phyloP scores from a whole-genome alignment of 2,797 vertebrate species.

The Hippoglossus hippoglossus region DNA sequence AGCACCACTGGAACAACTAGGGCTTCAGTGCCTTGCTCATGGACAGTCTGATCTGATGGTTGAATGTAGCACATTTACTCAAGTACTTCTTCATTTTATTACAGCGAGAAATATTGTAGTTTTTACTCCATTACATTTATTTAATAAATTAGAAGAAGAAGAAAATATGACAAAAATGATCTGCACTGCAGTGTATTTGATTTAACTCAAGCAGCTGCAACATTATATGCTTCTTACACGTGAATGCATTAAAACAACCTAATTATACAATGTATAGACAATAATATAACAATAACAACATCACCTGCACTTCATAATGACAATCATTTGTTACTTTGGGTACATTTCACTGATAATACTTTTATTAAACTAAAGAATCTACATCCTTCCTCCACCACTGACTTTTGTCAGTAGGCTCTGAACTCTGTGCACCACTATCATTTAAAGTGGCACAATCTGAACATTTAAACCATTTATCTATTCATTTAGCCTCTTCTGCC shows the following conservation, averaged over 20 bases:
- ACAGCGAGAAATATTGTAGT: background rate
- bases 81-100: background rate
- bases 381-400: too few species aligned
- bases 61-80: background rate
- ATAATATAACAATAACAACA: background rate
- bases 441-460: too few species aligned
- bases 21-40: background rate
- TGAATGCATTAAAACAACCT: background rate
- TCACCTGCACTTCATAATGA: background rate
- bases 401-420: too few species aligned
- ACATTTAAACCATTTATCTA: too few species aligned
- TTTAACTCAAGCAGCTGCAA: background rate
- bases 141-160: background rate
- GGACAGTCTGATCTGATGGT: background rate
- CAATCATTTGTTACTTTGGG: too few species aligned
- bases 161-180: background rate
- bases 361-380: too few species aligned
- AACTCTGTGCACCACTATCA: too few species aligned
- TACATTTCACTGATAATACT: too few species aligned
- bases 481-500: too few species aligned
- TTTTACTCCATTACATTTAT: background rate
- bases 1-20: background rate
- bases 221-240: background rate
- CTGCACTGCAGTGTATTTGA: background rate
- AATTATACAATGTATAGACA: background rate